These are phyloP conservation scores for Caenorhabditis zanzibari DNA, from an alignment of 2,888 invertebrate genomes.

Conservation along the genomic window DNA sequence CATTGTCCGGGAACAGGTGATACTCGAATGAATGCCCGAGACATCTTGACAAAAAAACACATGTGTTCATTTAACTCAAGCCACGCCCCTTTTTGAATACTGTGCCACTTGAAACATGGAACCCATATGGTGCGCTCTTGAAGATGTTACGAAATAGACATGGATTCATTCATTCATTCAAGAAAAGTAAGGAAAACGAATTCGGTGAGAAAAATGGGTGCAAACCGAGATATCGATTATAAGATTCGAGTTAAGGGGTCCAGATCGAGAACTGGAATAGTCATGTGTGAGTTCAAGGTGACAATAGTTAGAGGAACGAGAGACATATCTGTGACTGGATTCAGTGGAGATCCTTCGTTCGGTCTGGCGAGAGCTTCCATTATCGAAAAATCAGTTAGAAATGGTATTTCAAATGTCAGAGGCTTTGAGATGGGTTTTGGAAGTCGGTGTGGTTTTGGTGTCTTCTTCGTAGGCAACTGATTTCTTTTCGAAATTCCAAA, in stretches of 20 bases:
- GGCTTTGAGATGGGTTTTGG: neutral
- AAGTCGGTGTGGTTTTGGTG: neutral
- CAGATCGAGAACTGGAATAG: conserved; percentile 30
- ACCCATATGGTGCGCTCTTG: neutral
- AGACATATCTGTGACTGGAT: conserved; percentile 37
- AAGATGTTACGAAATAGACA: neutral
- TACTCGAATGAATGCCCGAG: no score
- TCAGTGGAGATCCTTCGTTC: conserved; percentile 1
- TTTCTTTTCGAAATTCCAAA: neutral
- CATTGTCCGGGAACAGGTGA: no score
- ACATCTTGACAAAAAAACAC: no score
- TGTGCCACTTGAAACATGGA: neutral
- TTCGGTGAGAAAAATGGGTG: conserved; percentile 6
- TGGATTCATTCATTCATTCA: conserved; percentile 6
- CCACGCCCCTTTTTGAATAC: conserved; percentile 11
- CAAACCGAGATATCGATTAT: neutral
- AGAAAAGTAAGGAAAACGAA: neutral
- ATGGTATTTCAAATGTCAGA: conserved; percentile 3
- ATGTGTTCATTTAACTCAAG: neutral
- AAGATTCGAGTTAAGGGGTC: neutral
- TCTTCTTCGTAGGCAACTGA: neutral
- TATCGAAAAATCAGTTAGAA: conserved; percentile 15
- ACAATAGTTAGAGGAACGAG: conserved; percentile 29
- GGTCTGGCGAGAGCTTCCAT: conserved; percentile 21
- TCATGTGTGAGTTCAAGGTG: conserved; percentile 6